These are phyloP conservation scores for Acutogordius australiensis DNA, from an alignment of 2,888 invertebrate species.

Conservation along the genomic window DNA sequence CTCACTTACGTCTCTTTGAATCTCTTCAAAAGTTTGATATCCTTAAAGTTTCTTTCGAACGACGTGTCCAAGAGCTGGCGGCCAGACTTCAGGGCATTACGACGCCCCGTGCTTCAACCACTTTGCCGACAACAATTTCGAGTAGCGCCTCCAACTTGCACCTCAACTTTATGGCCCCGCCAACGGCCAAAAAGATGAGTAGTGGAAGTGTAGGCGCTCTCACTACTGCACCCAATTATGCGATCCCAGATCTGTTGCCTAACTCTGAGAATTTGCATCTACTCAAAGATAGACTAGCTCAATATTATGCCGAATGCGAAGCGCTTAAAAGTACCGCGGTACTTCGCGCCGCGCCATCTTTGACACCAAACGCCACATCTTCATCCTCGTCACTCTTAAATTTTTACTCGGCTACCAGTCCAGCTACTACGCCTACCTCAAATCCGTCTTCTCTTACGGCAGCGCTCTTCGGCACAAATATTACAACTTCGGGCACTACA, in stretches of 20 bases:
- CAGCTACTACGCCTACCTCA: not conserved
- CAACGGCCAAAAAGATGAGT: not conserved
- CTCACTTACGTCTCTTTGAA: not conserved
- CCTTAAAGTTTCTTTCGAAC: not conserved
- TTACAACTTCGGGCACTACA: not conserved
- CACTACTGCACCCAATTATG: not conserved
- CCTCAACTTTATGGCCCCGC: too few species aligned
- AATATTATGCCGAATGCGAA: conserved; percentile 12
- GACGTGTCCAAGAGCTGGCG: not conserved
- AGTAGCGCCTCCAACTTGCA: not conserved
- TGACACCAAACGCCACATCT: too few species aligned
- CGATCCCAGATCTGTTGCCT: too few species aligned
- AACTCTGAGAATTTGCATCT: too few species aligned
- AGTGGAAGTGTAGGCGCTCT: not conserved
- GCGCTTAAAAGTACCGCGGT: too few species aligned
- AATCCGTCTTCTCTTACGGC: conserved; percentile 9
- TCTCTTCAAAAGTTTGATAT: not conserved
- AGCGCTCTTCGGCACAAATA: not conserved
- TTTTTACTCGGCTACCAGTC: too few species aligned
- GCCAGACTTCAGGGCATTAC: too few species aligned
- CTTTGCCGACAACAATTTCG: not conserved
- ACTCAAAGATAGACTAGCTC: too few species aligned
- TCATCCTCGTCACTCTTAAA: too few species aligned
- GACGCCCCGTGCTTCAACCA: too few species aligned
- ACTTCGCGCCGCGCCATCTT: too few species aligned